Conservation (phyloP, 2,888 invertebrate genomes). For the Apamea crenata region DNA sequence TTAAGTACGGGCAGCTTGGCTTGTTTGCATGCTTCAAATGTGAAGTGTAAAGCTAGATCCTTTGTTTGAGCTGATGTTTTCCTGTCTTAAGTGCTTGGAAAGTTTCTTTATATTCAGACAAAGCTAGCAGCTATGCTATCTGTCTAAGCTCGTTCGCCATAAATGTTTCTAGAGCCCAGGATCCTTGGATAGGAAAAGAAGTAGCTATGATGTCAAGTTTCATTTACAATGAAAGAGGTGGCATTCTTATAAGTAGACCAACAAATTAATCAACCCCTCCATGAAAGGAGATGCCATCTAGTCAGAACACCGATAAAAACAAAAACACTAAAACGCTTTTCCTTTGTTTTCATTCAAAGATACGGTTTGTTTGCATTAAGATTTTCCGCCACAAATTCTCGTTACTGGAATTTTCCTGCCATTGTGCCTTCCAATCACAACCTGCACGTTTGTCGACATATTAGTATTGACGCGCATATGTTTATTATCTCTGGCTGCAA, state of each 20-base stretch:
- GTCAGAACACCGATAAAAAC: too few relatives aligned
- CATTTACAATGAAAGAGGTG: background rate
- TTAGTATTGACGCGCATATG: constrained; percentile 29
- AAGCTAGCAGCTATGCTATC: background rate
- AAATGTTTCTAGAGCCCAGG: background rate
- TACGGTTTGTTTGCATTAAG: constrained; percentile 14
- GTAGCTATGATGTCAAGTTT: background rate
- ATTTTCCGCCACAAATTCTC: constrained; percentile 20
- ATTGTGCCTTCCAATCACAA: constrained; percentile 39
- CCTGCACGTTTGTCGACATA: constrained; percentile 35
- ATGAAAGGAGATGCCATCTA: background rate
- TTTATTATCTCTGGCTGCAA: constrained; percentile 33
- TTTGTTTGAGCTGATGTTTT: constrained; percentile 13
- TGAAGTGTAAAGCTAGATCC: constrained; percentile 9
- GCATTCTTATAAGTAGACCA: background rate
- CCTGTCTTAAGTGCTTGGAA: constrained; percentile 14
- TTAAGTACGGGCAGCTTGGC: constrained; percentile 30
- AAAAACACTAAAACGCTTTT: constrained; percentile 5
- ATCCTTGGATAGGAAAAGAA: background rate
- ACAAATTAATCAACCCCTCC: background rate
- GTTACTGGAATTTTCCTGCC: constrained; percentile 43
- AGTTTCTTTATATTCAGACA: background rate
- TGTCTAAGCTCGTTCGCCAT: background rate
- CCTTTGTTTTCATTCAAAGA: constrained; percentile 4
- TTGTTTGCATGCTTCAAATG: constrained; percentile 5